phyloP scores from a whole-genome alignment of 2,797 vertebrate genomes.

The Malurus splendens region DNA sequence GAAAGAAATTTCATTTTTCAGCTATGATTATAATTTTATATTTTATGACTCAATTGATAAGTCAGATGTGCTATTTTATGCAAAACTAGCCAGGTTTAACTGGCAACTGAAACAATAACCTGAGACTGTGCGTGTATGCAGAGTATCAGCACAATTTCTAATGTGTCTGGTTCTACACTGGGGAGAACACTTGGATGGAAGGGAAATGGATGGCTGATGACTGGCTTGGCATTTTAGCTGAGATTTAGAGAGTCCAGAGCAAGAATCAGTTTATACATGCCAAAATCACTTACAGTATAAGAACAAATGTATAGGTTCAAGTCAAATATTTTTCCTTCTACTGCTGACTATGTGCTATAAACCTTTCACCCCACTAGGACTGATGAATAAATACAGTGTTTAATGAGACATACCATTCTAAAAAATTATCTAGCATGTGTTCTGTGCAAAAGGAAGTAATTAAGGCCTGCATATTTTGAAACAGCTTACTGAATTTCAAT shows the following conservation, averaged over 20 bases:
- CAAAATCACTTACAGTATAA: neutral
- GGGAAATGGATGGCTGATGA: constrained; percentile 26
- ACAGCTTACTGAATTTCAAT: neutral
- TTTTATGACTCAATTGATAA: neutral
- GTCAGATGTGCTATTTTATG: neutral
- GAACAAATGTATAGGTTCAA: neutral
- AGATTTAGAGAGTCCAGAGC: constrained; percentile 35
- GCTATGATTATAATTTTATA: neutral
- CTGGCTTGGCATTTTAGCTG: constrained; percentile 29
- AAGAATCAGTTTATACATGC: constrained; percentile 25
- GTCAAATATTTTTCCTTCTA: neutral
- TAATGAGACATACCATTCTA: neutral
- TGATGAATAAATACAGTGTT: neutral
- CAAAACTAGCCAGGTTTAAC: neutral
- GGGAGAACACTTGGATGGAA: constrained; percentile 23
- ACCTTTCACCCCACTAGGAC: neutral
- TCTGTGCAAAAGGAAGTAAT: neutral
- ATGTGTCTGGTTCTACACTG: neutral
- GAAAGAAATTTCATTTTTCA: neutral
- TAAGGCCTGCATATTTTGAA: neutral
- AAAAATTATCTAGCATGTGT: neutral
- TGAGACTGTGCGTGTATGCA: neutral
- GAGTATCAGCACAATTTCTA: neutral
- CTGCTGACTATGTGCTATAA: neutral
- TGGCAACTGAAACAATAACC: constrained; percentile 18